Conservation (phyloP, 2,888 invertebrate species). For the Keiferia lycopersicella region DNA sequence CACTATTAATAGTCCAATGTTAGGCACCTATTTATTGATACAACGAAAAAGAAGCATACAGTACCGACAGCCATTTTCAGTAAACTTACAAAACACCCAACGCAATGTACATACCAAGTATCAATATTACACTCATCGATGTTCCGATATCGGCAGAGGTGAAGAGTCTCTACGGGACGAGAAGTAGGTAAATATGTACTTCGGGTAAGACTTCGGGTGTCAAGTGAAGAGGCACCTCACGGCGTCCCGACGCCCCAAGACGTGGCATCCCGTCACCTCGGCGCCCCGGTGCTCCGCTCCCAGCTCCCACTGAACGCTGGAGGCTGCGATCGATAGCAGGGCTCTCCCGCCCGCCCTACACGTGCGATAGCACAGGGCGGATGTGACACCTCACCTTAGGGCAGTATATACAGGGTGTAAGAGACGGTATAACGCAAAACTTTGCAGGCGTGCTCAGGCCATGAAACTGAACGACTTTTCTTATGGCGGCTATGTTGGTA, state of each 20-base stretch:
- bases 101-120: too few relatives aligned
- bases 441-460: too few relatives aligned
- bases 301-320: slow-evolving; percentile 19
- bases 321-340: slow-evolving; percentile 31
- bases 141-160: not conserved
- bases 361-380: not conserved
- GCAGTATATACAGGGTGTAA: not conserved
- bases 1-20: too few relatives aligned
- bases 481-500: too few relatives aligned
- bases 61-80: too few relatives aligned
- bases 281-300: not conserved
- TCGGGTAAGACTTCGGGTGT: not conserved
- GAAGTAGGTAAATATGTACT: slow-evolving; percentile 7
- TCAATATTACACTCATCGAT: not conserved
- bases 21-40: too few relatives aligned
- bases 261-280: not conserved
- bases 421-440: too few relatives aligned
- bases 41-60: too few relatives aligned
- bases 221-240: slow-evolving; percentile 2
- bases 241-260: not conserved
- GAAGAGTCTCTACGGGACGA: not conserved
- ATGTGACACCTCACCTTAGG: not conserved
- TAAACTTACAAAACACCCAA: too few relatives aligned
- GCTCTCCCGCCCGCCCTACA: slow-evolving; percentile 20
- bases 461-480: too few relatives aligned